These are phyloP conservation scores for Mythimna pallens DNA, from an alignment of 2,888 invertebrate species.

Conservation along the genomic window DNA sequence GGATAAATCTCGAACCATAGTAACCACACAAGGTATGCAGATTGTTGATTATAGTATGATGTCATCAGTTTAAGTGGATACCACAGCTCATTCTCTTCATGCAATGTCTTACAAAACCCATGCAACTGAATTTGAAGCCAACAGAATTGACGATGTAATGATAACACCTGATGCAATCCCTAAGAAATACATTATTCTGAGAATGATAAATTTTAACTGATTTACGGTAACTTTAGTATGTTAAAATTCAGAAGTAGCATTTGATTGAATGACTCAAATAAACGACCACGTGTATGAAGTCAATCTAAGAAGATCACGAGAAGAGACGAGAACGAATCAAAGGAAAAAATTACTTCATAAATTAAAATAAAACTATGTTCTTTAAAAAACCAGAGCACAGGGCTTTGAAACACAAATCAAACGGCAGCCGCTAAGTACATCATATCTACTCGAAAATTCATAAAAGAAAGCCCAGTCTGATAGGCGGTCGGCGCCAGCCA, in stretches of 20 bases:
- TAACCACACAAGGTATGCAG: slow-evolving; percentile 26
- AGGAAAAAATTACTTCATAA: slow-evolving; percentile 9
- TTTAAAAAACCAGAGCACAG: slow-evolving; percentile 39
- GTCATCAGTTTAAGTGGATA: slow-evolving; percentile 34
- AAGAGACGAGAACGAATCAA: not conserved
- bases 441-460: slow-evolving; percentile 74
- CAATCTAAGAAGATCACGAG: too few relatives aligned
- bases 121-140: slow-evolving; percentile 15
- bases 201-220: not conserved
- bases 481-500: slow-evolving; percentile 71
- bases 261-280: too few relatives aligned
- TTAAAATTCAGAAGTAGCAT: not conserved
- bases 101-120: slow-evolving; percentile 29
- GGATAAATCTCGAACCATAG: slow-evolving; percentile 24
- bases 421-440: slow-evolving; percentile 73
- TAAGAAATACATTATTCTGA: too few relatives aligned
- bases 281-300: too few relatives aligned
- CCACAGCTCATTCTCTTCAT: slow-evolving; percentile 32
- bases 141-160: not conserved
- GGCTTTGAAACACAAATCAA: slow-evolving; percentile 60
- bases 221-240: not conserved
- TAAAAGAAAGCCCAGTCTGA: slow-evolving; percentile 72
- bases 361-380: slow-evolving; percentile 39
- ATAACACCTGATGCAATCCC: not conserved
- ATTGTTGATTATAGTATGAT: slow-evolving; percentile 43